Evolutionary conservation across 2,888 invertebrate genomes (phyloP).

Genomic region (Gandaritis pyraliata): DNA sequence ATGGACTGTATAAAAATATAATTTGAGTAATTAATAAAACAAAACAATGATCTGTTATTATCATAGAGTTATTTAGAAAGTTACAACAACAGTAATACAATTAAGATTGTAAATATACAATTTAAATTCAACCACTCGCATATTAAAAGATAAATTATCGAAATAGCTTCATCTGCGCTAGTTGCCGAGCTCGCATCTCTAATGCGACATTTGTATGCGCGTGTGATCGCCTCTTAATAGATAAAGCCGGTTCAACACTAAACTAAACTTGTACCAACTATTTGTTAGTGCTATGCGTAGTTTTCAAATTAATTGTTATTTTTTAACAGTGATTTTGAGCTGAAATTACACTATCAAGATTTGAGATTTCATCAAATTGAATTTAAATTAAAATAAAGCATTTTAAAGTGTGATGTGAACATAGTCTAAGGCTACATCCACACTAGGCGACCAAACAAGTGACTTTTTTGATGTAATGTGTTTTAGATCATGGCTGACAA

Average conservation of each 20-base stretch:
- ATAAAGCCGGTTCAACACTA: slow-evolving; percentile 61
- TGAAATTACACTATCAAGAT: too few relatives aligned
- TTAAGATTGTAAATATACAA: neutral
- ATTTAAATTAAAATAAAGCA: neutral
- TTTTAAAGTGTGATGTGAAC: too few relatives aligned
- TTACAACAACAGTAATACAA: neutral
- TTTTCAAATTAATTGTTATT: neutral
- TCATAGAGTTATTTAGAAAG: too few relatives aligned
- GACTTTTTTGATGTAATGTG: too few relatives aligned
- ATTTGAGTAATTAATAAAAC: too few relatives aligned
- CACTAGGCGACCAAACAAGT: neutral
- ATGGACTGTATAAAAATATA: too few relatives aligned
- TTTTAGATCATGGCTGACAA: too few relatives aligned
- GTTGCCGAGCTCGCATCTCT: slow-evolving; percentile 57
- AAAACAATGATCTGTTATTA: too few relatives aligned
- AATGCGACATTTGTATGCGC: slow-evolving; percentile 76
- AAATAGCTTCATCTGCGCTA: slow-evolving; percentile 72
- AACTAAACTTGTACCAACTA: slow-evolving; percentile 17
- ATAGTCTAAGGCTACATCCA: neutral
- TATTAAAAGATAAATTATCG: slow-evolving; percentile 54
- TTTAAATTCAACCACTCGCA: neutral
- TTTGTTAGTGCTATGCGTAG: neutral
- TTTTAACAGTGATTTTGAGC: neutral
- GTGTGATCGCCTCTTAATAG: slow-evolving; percentile 62
- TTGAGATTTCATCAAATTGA: too few relatives aligned